These are phyloP conservation scores for Anguilla anguilla DNA, from an alignment of 2,797 vertebrate genomes.

Conservation along the genomic window DNA sequence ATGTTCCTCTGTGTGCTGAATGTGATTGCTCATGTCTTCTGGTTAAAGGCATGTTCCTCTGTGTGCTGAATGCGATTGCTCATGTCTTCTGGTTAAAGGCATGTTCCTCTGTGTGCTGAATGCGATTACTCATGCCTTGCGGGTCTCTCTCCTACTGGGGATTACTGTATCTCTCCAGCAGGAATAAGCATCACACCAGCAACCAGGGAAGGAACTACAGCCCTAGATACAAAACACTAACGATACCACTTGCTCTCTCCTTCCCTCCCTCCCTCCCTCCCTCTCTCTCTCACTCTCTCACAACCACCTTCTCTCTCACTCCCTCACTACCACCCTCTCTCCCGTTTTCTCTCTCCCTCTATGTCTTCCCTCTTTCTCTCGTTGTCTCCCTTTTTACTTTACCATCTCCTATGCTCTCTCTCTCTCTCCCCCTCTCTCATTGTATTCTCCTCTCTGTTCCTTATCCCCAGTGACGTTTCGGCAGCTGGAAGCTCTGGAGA, in stretches of 20 bases:
- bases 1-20: too few relatives aligned
- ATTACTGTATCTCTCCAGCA: neutral
- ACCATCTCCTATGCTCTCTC: neutral
- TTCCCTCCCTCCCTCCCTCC: constrained; percentile 4
- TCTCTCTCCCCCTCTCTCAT: neutral
- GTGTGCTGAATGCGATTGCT: too few relatives aligned
- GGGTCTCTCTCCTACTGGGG: neutral
- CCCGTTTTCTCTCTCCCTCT: neutral
- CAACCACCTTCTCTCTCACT: constrained; percentile 14
- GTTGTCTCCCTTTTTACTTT: neutral
- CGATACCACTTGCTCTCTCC: neutral
- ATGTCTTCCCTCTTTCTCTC: constrained; percentile 2
- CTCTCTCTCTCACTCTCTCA: constrained; percentile 24
- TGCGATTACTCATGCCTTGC: neutral
- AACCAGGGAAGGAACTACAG: neutral
- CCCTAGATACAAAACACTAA: too few relatives aligned
- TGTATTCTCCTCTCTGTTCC: neutral
- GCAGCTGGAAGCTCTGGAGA: too few relatives aligned
- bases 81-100: too few relatives aligned
- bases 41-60: too few relatives aligned
- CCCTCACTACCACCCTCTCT: constrained; percentile 9
- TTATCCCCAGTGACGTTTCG: neutral
- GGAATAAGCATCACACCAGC: neutral
- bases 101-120: neutral
- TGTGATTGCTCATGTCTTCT: too few relatives aligned